Conservation (phyloP, 2,113 vertebrate genomes). For the Otocyon megalotis region DNA sequence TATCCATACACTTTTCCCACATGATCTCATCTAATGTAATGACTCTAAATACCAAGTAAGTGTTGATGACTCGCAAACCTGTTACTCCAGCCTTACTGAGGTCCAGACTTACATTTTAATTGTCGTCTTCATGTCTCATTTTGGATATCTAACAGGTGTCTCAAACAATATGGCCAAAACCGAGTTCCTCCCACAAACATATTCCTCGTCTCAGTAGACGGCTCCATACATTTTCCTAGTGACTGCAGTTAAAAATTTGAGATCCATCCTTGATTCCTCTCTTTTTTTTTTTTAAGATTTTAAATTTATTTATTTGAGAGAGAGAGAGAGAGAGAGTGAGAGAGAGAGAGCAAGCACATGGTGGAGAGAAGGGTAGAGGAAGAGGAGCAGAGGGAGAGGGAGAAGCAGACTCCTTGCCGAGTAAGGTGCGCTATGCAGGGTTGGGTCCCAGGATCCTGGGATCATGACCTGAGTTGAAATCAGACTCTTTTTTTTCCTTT, state of each 20-base stretch:
- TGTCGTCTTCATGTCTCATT: slow-evolving; percentile 40
- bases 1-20: not conserved
- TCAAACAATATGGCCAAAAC: not conserved
- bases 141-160: slow-evolving; percentile 11
- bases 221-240: not conserved
- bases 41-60: slow-evolving; percentile 53
- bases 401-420: not conserved
- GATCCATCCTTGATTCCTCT: not conserved
- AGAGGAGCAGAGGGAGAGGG: not conserved
- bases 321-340: not conserved
- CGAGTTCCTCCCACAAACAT: not conserved
- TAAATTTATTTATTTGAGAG: not conserved
- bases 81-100: slow-evolving; percentile 46
- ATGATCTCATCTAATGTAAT: slow-evolving; percentile 75
- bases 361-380: not conserved
- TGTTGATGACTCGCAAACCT: slow-evolving; percentile 57
- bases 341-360: not conserved
- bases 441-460: not conserved
- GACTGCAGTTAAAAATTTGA: not conserved
- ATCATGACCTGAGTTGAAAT: not conserved
- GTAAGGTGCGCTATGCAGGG: not conserved
- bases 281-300: not conserved
- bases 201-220: not conserved
- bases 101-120: slow-evolving; percentile 43
- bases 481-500: not conserved